Evolutionary conservation across 2,888 invertebrate genomes (phyloP), one percentile per base, ranked within the genome.

Genomic region (Lithophane leautieri): DNA sequence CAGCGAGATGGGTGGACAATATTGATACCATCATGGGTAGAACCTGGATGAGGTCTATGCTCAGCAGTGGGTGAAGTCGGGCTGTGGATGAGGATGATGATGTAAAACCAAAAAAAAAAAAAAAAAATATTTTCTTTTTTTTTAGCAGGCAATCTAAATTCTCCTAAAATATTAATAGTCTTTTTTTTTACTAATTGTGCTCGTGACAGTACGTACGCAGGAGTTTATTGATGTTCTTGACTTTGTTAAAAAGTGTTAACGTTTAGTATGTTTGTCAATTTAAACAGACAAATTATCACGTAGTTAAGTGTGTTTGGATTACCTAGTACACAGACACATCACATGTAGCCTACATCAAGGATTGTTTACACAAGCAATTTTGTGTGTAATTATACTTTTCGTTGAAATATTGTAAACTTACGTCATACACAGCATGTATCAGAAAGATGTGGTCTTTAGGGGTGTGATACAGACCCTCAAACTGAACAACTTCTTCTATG

Each of bases 211-310:
- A 28, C 11, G 8, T 28, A 16, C 19, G 50, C 22, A 50, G 22
- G 50, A 69, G 40, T 68, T 63, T 54, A 56, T 54, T 11, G 25
- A 52, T 63, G 56, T 70, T 81, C 58, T 63, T 76, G 76, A 60
- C 40, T 60, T 58, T 42, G 16, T 44, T 44, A 75, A 60, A 78
- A 68, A 25, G 52, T 65, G 44, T 60, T 60, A 75, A 56, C 56
- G 14, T 58, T 34, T 63, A 16, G 4, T 44, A 7, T 65, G 22
- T 65, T 74, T 68, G 56, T 63, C 25, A 61, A 75, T 60, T 69
- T 81, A 22, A 75, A 50, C 42, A 50, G 69, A 54, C 58, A 81
- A 69, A 80, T 80, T 75, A 79, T 65, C 76, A 81, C 65, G 42
- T 75, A 11, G n/a, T 8, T 44, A 40, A 2, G 22, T 19, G 7